phyloP scores from a whole-genome alignment of 2,888 invertebrate genomes.

The Drosophila stalkeri region DNA sequence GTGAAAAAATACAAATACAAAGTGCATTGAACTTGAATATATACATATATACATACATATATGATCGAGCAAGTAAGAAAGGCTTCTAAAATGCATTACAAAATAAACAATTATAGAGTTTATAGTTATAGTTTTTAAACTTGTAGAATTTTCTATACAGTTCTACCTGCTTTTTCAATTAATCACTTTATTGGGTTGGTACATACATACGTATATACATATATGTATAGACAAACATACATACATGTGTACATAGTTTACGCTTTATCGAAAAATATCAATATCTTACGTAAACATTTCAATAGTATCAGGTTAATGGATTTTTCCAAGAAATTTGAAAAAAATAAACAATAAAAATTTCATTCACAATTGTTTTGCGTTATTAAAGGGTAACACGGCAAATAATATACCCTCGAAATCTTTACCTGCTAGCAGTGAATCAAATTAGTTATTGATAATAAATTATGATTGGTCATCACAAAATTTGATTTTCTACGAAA shows the following conservation, averaged over 20 bases:
- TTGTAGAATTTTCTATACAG: not conserved
- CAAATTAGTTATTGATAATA: not conserved
- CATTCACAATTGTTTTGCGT: not conserved
- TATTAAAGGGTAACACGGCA: not conserved
- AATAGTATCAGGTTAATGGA: not conserved
- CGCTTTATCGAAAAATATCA: not conserved
- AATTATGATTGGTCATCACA: not conserved
- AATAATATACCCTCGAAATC: not conserved
- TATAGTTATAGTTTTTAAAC: not conserved
- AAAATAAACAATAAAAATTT: no score
- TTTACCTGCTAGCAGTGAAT: not conserved
- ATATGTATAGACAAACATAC: not conserved
- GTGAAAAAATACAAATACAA: conserved; percentile 5
- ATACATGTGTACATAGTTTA: not conserved
- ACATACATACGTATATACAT: not conserved
- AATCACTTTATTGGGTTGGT: not conserved
- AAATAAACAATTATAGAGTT: not conserved
- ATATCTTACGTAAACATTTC: not conserved
- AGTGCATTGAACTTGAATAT: conserved; percentile 47
- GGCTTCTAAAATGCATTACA: not conserved
- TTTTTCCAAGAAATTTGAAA: not conserved
- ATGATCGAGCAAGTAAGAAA: not conserved
- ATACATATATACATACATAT: not conserved
- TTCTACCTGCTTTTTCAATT: not conserved
- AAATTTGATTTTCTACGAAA: not conserved